Conservation (phyloP, 2,797 vertebrate genomes). For the Xenentodon cancila region DNA sequence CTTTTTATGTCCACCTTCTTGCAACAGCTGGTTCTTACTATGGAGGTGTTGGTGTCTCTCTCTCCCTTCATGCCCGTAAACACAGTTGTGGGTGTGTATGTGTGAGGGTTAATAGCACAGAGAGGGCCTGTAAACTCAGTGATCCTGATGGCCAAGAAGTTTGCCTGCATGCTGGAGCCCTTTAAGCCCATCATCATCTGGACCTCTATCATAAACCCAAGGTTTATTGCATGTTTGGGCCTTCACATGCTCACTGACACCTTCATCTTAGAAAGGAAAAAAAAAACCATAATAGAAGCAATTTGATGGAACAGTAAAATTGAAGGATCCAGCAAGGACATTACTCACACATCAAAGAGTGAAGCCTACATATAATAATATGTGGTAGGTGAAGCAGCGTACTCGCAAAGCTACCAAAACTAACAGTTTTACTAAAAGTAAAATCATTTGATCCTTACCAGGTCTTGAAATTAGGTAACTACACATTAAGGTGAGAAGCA, state of each 20-base stretch:
- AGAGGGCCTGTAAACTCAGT: conserved; percentile 61
- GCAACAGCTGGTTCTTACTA: conserved; percentile 37
- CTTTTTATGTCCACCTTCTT: conserved; percentile 10
- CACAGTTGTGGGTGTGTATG: conserved; percentile 5
- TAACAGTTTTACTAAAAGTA: no score
- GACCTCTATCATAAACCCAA: conserved; percentile 60
- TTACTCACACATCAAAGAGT: conserved; percentile 23
- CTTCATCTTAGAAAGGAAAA: conserved; percentile 35
- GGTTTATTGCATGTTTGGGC: conserved; percentile 62
- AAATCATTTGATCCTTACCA: no score
- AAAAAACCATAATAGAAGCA: conserved; percentile 32
- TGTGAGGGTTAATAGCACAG: conserved; percentile 48
- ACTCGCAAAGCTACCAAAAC: no score
- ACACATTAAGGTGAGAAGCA: no score
- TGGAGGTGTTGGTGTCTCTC: conserved; percentile 27
- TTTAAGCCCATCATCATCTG: conserved; percentile 67
- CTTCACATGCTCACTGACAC: conserved; percentile 40
- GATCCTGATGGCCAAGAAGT: conserved; percentile 63
- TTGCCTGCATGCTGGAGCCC: conserved; percentile 64
- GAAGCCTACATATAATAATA: background rate
- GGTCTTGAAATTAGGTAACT: no score
- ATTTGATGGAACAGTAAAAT: conserved; percentile 51
- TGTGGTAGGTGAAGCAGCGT: no score
- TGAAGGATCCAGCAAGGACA: conserved; percentile 52
- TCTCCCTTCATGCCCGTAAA: conserved; percentile 10